A percentile compares a stretch with the other conserved stretches of the same genome.
phyloP scores from a whole-genome alignment of 2,888 invertebrate species.

The Synanthedon vespiformis region DNA sequence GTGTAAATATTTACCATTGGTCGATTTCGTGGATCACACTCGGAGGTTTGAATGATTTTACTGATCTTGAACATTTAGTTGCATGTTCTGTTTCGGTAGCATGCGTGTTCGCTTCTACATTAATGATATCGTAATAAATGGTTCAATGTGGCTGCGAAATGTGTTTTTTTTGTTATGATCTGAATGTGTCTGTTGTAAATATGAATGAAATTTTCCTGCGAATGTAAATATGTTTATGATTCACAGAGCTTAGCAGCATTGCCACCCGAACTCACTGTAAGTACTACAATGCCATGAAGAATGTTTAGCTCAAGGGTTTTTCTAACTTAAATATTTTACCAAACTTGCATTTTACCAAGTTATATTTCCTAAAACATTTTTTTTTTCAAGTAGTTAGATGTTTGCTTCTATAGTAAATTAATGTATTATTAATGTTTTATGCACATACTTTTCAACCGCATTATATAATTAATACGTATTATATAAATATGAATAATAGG shows the following conservation, averaged over 20 bases:
- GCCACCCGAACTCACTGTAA: constrained; percentile 84
- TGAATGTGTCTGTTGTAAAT: constrained; percentile 11
- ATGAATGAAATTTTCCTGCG: constrained; percentile 22
- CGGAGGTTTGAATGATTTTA: constrained; percentile 6
- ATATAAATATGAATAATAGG: too few species aligned
- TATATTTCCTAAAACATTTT: too few species aligned
- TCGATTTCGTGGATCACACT: constrained; percentile 17
- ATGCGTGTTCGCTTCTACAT: constrained; percentile 20
- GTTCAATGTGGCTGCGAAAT: constrained; percentile 16
- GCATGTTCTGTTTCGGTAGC: constrained; percentile 7
- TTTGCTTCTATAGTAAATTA: too few species aligned
- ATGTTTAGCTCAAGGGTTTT: neutral
- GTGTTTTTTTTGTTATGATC: constrained; percentile 11
- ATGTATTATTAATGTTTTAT: too few species aligned
- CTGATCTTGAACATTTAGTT: neutral
- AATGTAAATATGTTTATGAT: constrained; percentile 68
- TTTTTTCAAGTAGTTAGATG: too few species aligned
- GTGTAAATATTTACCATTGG: constrained; percentile 26
- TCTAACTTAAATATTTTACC: neutral
- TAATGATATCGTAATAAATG: constrained; percentile 10
- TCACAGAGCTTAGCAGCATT: constrained; percentile 86
- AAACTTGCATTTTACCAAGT: neutral
- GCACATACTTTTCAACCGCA: too few species aligned
- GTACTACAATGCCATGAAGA: constrained; percentile 45
- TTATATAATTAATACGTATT: too few species aligned